These are phyloP conservation scores for Periparus ater DNA, from an alignment of 2,797 vertebrate species.

Conservation along the genomic window DNA sequence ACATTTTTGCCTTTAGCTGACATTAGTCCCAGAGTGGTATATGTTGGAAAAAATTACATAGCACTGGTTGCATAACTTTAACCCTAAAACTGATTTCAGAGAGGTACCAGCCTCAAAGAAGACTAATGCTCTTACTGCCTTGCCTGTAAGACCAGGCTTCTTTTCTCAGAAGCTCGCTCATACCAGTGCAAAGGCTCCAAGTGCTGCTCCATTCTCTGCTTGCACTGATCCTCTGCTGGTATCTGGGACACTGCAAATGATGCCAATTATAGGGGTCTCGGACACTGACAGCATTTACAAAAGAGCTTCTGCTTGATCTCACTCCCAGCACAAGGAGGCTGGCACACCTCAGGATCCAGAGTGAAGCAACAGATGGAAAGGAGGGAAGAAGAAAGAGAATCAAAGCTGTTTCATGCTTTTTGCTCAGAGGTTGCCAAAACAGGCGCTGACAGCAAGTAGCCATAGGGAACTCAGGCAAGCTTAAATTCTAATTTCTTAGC, in stretches of 20 bases:
- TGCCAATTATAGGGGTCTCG: not conserved
- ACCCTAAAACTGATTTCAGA: not conserved
- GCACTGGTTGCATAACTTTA: not conserved
- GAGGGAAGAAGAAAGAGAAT: constrained; percentile 27
- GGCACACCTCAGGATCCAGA: not conserved
- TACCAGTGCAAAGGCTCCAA: not conserved
- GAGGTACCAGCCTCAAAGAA: not conserved
- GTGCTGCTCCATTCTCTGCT: not conserved
- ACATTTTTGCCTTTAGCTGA: not conserved
- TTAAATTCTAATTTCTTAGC: constrained; percentile 15
- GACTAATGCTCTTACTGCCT: not conserved
- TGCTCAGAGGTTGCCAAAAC: constrained; percentile 11
- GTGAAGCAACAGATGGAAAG: constrained; percentile 40
- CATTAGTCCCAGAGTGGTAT: not conserved
- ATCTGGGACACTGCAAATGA: not conserved
- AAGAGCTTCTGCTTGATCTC: not conserved
- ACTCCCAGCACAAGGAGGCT: not conserved
- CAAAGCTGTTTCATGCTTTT: constrained; percentile 19
- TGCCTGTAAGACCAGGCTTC: not conserved
- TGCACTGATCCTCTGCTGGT: not conserved
- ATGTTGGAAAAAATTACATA: not conserved
- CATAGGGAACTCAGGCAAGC: not conserved
- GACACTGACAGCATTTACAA: not conserved
- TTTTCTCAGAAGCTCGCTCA: not conserved
- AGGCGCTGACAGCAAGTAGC: not conserved